Base-by-base conservation (phyloP, 2,113 vertebrate genomes). In the Harpagus bidentatus region DNA sequence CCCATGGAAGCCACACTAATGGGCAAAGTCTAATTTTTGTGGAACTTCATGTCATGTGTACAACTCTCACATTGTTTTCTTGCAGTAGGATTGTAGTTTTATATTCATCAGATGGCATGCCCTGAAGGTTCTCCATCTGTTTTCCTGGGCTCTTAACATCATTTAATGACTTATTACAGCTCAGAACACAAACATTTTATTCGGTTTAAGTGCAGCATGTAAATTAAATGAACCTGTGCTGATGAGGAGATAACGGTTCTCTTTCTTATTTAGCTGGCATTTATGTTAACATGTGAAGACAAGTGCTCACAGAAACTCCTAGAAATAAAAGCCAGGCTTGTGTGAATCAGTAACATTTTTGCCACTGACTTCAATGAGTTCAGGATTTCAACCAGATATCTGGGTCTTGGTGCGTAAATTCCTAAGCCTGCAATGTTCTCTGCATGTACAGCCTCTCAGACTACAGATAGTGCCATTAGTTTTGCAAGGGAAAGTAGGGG, bases 111-210 rank as follows among this genome's bases (percentile, higher is more conserved):
- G 74, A 83, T 83, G 58, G 40, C 65, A 55, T 88, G 55, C 79
- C 74, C 88, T 92, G 82, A 82, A 94, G 86, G 53, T 50, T 59
- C 85, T 82, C 84, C 95, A 82, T 94, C 95, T 97, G 91, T 92
- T 95, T 88, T 94, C 36, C 79, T 90, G 78, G 22, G 83, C 86
- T 94, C 65, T 95, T 95, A 97, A 76, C 56, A 94, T 88, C 53
- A 74, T 92, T 88, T 94, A 74, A 96, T 92, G 72, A 96, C 90
- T 66, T 93, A 76, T 48, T 73, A 45, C 58, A 79, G 77, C 94
- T 96, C 76, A 76, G 16, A 97, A 83, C 34, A 73, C 66, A 43
- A 93, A 45, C 2, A 32, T 63, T 95, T 96, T 86, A 93, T 86
- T 94, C 86, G 29, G 22, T 91, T 86, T 20, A 38, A 66, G 7